A percentile compares a stretch with the other conserved stretches of the same genome.
phyloP scores from a whole-genome alignment of 2,888 invertebrate genomes.

The Eumerus sabulonum region DNA sequence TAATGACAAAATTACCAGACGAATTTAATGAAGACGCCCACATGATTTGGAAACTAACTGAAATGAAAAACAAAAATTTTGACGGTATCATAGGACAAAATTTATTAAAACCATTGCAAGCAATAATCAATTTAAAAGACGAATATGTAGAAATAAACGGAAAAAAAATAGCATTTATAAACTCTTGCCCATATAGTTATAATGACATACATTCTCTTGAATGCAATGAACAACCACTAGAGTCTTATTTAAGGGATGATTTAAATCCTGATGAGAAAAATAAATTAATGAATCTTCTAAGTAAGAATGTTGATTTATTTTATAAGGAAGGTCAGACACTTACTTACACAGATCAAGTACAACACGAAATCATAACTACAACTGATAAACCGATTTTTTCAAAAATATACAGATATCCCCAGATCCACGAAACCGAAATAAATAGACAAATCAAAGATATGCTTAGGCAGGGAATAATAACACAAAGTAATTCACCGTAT shows the following conservation, averaged over 20 bases:
- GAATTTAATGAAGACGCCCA: constrained; percentile 51
- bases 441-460: constrained; percentile 12
- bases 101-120: constrained; percentile 42
- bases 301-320: constrained; percentile 6
- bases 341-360: background rate
- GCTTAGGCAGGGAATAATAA: constrained; percentile 12
- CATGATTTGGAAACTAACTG: constrained; percentile 52
- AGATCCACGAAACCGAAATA: background rate
- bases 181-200: background rate
- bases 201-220: constrained; percentile 6
- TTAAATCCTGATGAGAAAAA: background rate
- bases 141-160: constrained; percentile 31
- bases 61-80: constrained; percentile 42
- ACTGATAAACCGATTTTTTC: constrained; percentile 1
- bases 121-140: constrained; percentile 44
- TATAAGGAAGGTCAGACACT: constrained; percentile 7
- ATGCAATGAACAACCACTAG: background rate
- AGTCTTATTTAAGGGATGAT: background rate
- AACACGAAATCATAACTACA: constrained; percentile 5
- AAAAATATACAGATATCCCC: constrained; percentile 1
- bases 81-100: constrained; percentile 55
- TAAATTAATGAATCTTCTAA: constrained; percentile 9
- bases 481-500: constrained; percentile 5
- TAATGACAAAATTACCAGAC: constrained; percentile 41
- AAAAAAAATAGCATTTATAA: constrained; percentile 14